Conservation (phyloP, 2,113 vertebrate species). For the Reinhardtius hippoglossoides region DNA sequence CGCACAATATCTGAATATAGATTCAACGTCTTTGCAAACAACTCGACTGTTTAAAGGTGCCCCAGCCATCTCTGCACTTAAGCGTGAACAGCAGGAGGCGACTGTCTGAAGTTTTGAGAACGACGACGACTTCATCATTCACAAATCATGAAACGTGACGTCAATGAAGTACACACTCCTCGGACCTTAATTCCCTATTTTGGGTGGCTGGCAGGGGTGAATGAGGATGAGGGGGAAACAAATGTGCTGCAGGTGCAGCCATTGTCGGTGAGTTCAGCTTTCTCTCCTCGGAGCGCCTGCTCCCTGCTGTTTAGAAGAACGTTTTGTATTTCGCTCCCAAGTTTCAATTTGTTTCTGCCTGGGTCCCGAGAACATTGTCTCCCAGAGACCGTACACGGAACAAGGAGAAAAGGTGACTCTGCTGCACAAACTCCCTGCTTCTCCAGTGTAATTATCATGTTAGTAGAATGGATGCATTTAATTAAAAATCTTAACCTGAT, state of each 20-base stretch:
- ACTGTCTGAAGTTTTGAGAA: slow-evolving; percentile 60
- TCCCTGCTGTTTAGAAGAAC: slow-evolving; percentile 65
- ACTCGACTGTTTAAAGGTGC: slow-evolving; percentile 28
- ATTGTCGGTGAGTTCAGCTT: slow-evolving; percentile 68
- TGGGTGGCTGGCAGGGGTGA: slow-evolving; percentile 42
- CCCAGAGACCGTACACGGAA: slow-evolving; percentile 38
- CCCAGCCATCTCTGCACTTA: slow-evolving; percentile 23
- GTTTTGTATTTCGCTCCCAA: slow-evolving; percentile 62
- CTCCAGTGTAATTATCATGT: not conserved
- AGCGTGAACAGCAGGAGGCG: slow-evolving; percentile 42
- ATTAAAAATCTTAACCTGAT: not conserved
- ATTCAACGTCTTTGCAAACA: not conserved
- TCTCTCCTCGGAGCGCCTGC: slow-evolving; percentile 50
- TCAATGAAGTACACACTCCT: slow-evolving; percentile 42
- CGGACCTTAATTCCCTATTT: slow-evolving; percentile 63
- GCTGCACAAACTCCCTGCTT: not conserved
- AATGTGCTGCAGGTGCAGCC: slow-evolving; percentile 65
- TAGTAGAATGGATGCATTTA: not conserved
- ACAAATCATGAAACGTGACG: slow-evolving; percentile 43
- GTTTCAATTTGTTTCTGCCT: slow-evolving; percentile 63
- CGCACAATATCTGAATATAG: slow-evolving; percentile 27
- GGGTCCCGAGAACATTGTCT: slow-evolving; percentile 55
- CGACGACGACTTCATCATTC: slow-evolving; percentile 40
- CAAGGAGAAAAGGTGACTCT: slow-evolving; percentile 6
- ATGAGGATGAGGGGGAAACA: slow-evolving; percentile 44